Base-by-base conservation (phyloP, 2,888 invertebrate species). In the Drosophila parthenogenetica region DNA sequence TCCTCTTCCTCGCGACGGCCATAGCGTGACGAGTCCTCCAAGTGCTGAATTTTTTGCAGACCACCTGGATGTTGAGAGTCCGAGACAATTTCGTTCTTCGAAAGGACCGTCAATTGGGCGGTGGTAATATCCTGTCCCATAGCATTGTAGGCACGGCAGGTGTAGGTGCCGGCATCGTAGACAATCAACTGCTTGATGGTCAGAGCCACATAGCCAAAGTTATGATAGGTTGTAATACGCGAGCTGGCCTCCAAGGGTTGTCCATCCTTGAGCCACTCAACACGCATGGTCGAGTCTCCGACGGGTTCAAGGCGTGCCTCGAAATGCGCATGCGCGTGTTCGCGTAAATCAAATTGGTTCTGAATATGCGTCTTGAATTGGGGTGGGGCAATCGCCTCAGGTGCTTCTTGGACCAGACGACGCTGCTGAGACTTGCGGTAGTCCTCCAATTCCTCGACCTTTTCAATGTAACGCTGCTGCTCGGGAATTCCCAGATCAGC, bases 271-370 rank as follows among this genome's bases (percentile, higher is more conserved):
- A 96, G 94, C 98, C 98, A 98, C 93, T 98, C 97, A 42, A 98
- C 97, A 91, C 94, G 95, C 89, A 98, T 94, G 51, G 96, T 96
- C 4, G 98, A 95, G 92, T 98, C 98, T 51, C 97, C 98, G 73
- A 98, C 94, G 62, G 98, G 98, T 92, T 98, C 98, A 51, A 98
- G 94, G 77, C 98, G 95, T 80, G 98, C 98, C 93, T 98, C 98
- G 90, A 98, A 98, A 91, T 98, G 98, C 79, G 98, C 98, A 90
- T 97, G 98, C 78, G 97, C 98, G 79, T 98, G 97, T 93, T 98
- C 98, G 89, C 96, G 95, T 89, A 97, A 94, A 90, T 95, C 95
- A 57, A 95, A 93, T 93, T 97, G 97, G 93, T 97, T 97, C 92
- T 96, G 96, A 76, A 98, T 96, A 45, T 97, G 97, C 32, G 96